These are phyloP conservation scores for Tokudaia tokunoshimensis DNA, from an alignment of 2,797 vertebrate genomes.

Conservation along the genomic window DNA sequence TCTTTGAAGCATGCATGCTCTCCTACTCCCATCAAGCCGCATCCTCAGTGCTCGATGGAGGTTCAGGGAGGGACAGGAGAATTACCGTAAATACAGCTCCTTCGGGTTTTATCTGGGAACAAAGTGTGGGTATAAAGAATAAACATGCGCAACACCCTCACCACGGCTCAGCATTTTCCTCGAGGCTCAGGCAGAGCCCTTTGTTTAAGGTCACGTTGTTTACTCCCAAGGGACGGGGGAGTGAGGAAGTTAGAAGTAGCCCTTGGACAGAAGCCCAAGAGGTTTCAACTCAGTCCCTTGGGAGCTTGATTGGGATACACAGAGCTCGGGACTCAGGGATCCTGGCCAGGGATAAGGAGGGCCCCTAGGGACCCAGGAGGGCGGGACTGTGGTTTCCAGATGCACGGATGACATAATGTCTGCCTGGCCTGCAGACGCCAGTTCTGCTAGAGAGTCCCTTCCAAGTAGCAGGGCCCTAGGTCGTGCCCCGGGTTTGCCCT, in stretches of 20 bases:
- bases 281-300: conserved; percentile 51
- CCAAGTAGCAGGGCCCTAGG: background rate
- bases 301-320: conserved; percentile 44
- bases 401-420: conserved; percentile 76
- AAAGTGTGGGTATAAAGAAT: conserved; percentile 19
- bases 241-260: conserved; percentile 11
- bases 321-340: conserved; percentile 44
- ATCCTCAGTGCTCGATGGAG: background rate
- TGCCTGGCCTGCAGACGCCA: conserved; percentile 50
- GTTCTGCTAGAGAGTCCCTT: conserved; percentile 26
- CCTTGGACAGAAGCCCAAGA: conserved; percentile 70
- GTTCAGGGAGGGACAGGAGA: background rate
- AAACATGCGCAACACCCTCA: background rate
- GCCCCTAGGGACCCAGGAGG: conserved; percentile 48
- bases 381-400: conserved; percentile 72
- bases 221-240: conserved; percentile 19
- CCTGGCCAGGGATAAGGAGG: conserved; percentile 20
- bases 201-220: conserved; percentile 72
- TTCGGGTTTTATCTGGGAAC: conserved; percentile 41
- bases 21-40: fast-evolving
- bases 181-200: conserved; percentile 28
- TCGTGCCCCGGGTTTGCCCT: background rate
- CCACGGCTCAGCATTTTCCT: background rate
- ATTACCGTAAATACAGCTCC: background rate
- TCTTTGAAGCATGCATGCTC: background rate